A percentile compares a stretch with the other conserved stretches of the same genome.
Conservation (phyloP, 2,113 vertebrate genomes). For the Corythornis cristatus region DNA sequence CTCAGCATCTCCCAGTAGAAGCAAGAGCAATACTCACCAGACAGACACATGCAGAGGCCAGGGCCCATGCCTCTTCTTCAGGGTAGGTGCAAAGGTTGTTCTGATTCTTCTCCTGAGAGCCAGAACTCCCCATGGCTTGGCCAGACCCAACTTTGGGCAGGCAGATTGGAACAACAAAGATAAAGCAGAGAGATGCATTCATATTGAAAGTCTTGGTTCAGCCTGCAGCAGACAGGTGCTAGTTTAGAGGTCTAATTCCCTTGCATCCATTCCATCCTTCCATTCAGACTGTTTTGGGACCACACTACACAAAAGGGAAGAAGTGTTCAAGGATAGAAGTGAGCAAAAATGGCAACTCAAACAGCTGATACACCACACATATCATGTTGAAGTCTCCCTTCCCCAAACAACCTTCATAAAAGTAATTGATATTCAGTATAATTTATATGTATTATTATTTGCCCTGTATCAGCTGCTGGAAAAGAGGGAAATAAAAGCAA, state of each 20-base stretch:
- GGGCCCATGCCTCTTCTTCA: neutral
- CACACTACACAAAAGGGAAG: neutral
- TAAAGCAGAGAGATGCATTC: neutral
- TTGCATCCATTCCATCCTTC: neutral
- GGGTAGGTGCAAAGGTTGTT: neutral
- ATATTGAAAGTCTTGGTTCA: neutral
- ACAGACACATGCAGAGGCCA: neutral
- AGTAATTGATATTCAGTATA: neutral
- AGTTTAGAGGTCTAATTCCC: neutral
- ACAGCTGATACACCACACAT: neutral
- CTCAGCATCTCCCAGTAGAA: neutral
- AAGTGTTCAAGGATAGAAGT: neutral
- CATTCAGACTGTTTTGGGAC: neutral
- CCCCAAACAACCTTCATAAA: neutral
- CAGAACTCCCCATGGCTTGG: neutral
- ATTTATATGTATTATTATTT: neutral
- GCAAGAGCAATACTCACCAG: neutral
- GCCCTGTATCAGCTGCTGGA: neutral
- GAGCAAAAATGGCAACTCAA: neutral
- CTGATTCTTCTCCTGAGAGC: neutral
- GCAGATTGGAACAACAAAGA: neutral
- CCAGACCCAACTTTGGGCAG: neutral
- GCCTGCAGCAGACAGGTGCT: neutral
- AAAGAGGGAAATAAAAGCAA: neutral
- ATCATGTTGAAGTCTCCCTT: neutral